Conservation (phyloP, 2,888 invertebrate genomes). For the Oscheius sp. region DNA sequence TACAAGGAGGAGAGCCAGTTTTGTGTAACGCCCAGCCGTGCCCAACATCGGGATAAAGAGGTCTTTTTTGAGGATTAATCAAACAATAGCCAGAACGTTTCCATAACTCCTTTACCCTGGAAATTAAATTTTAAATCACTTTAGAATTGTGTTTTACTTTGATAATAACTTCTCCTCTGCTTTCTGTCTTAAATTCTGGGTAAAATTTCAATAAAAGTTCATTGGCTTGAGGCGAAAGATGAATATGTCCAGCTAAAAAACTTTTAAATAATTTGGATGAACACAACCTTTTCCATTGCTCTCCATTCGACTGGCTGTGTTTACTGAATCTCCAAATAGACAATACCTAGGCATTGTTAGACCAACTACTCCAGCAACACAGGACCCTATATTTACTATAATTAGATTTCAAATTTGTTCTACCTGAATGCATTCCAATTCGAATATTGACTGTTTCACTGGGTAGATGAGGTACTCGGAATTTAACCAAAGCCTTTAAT, state of each 20-base stretch:
- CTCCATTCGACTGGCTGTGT: slow-evolving; percentile 61
- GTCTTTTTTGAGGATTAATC: slow-evolving; percentile 9
- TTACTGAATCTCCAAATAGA: slow-evolving; percentile 60
- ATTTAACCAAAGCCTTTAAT: slow-evolving; percentile 40
- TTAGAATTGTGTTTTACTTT: too few species aligned
- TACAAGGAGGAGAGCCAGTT: background rate
- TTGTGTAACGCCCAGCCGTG: background rate
- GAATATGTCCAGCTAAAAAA: slow-evolving; percentile 53
- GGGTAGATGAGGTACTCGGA: slow-evolving; percentile 63
- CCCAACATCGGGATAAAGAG: slow-evolving; percentile 2
- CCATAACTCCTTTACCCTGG: slow-evolving; percentile 61
- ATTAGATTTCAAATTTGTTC: background rate
- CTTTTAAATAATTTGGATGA: background rate
- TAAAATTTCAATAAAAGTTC: slow-evolving; percentile 40
- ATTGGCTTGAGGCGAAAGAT: slow-evolving; percentile 48
- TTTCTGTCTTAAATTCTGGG: slow-evolving; percentile 47
- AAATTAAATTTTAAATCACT: slow-evolving; percentile 7
- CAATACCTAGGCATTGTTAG: slow-evolving; percentile 61
- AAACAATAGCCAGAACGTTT: slow-evolving; percentile 54
- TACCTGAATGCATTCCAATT: slow-evolving; percentile 54
- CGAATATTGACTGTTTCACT: slow-evolving; percentile 57
- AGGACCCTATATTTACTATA: slow-evolving; percentile 39
- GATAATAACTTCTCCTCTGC: slow-evolving; percentile 56
- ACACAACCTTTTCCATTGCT: slow-evolving; percentile 20
- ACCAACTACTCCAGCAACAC: slow-evolving; percentile 60